Base-by-base conservation (phyloP, 2,888 invertebrate species). In the Gerris lacustris region DNA sequence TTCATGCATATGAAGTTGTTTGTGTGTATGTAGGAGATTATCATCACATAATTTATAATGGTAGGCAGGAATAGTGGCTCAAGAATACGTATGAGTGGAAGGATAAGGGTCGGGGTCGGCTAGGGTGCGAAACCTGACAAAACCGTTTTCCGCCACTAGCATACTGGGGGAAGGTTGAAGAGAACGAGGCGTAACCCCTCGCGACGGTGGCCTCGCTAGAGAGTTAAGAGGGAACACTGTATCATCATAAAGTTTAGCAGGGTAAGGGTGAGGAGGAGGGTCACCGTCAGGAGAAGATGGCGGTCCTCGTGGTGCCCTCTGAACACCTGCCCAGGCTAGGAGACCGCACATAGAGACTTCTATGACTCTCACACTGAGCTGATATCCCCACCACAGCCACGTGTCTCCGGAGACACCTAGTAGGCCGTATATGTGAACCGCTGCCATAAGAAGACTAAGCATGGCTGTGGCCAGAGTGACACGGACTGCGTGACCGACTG, bases 321-420 rank as follows among this genome's bases (percentile, higher is more conserved):
- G 76, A 71, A 93, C 92, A 67, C 92, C 91, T 9, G 95, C 93
- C 86, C 93, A 94, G 0, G 91, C 90, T 76, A 94, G 84, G 70
- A 93, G 83, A 6, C 90, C 88, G 76, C 94, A 91, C 77, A 95
- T 90, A n/a, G 89, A 87, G 67, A 95, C 87, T 81, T 96, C 96
- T 69, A 94, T 86, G 6, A 94, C 83, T 44, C 95, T 86, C 69
- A 94, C 85, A 0, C 90, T 89, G 78, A 93, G 88, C 79, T 95
- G 93, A 82, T 92, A 94, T 31, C 91, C 90, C 93, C 94, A 95
- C 83, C 94, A 90, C 5, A 94, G 84, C 96, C 96, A 96, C 73
- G 84, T 82, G n/a, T 79, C 79, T 76, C 80, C 81, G 74, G 79
- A 81, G 44, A 77, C 77, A 64, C 77, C 77, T 55, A 78, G 75